These are phyloP conservation scores for Amblyjoppa fuscipennis DNA, from an alignment of 2,888 invertebrate species.

Conservation along the genomic window DNA sequence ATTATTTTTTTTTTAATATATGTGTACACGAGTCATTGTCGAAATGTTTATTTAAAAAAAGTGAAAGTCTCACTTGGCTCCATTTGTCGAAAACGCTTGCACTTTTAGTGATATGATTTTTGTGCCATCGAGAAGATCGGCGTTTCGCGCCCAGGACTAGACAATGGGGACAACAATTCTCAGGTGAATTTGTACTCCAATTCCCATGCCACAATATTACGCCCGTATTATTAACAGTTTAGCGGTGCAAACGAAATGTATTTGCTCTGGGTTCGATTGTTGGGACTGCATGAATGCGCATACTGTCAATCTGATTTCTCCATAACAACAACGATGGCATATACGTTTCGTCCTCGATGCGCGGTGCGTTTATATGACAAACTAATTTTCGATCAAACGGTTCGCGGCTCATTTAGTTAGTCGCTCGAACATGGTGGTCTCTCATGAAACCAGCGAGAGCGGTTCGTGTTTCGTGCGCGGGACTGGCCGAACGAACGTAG, in stretches of 20 bases:
- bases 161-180: conserved; percentile 11
- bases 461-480: not conserved
- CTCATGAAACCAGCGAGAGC: conserved; percentile 21
- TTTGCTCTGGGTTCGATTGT: conserved; percentile 1
- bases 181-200: not conserved
- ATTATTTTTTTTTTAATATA: no score
- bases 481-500: conserved; percentile 10
- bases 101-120: not conserved
- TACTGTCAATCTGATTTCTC: conserved; percentile 32
- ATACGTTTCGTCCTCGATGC: not conserved
- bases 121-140: not conserved
- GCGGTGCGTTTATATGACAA: conserved; percentile 22
- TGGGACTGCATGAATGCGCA: conserved; percentile 33
- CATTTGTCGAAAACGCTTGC: not conserved
- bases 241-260: conserved; percentile 30
- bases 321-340: not conserved
- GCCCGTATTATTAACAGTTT: conserved; percentile 46
- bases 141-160: not conserved
- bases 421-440: conserved; percentile 7
- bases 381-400: conserved; percentile 39
- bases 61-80: not conserved
- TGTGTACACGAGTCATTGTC: no score
- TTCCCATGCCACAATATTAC: conserved; percentile 32
- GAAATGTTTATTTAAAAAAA: not conserved
- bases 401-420: conserved; percentile 36